Evolutionary conservation across 2,888 invertebrate species (phyloP), one percentile per base, ranked within the genome.

Genomic region (Penaeus monodon): DNA sequence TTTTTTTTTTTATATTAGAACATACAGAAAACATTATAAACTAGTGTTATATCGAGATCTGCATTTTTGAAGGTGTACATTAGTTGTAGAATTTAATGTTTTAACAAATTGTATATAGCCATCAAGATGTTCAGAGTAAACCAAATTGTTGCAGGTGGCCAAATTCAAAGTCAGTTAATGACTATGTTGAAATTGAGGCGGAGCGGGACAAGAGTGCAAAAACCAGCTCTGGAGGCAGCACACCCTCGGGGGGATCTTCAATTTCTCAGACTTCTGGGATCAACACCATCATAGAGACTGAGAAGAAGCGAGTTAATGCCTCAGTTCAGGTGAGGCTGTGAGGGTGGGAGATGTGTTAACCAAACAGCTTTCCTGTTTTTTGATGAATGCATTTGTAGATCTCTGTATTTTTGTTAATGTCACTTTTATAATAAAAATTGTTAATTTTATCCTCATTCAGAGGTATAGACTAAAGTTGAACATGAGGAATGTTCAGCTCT

Each of bases 151-250:
- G 29, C 73, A 89, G 89, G 70, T 89, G 89, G 89, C 77, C 89
- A 38, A 83, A 84, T 77, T 89, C 86, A 29, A 87, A 78, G 14
- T 88, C 90, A 24, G 90, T 88, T 64, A 90, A 90, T 76, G 87
- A 88, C 57, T 90, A 80, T 27, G 85, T 87, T 44, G 90, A 90
- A 66, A 85, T 83, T 76, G 85, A 88, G 66, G 87, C 88, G 6
- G 90, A 90, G 77, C 84, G 85, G 73, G 90, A 90, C 80, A 90
- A 90, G 85, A 85, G 79, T 68, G 87, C 83, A 44, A 90, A 89
- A 83, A 63, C 86, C 38, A 80, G 63, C 73, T 79, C 85, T 68
- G 82, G 64, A 29, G 79, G 68, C 44, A 82, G 57, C 44, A 57
- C 70, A 12, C 82, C 82, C 24, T 84, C 65, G 22, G 65, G 63